A percentile compares a stretch with the other conserved stretches of the same genome.
These are phyloP conservation scores for Elgaria multicarinata DNA, from an alignment of 2,113 vertebrate species.

Conservation along the genomic window DNA sequence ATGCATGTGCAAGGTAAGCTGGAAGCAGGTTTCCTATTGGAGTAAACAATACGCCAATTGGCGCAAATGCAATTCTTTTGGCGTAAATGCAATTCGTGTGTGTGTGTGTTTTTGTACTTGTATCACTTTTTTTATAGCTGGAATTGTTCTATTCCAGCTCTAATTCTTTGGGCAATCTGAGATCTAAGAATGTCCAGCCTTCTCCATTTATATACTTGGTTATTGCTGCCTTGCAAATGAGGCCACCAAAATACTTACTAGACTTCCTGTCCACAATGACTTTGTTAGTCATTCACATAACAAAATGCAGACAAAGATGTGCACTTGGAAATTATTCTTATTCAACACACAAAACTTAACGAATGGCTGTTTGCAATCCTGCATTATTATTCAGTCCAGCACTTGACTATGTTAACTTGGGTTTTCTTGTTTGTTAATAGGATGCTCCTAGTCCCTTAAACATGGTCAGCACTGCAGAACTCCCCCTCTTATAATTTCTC, in stretches of 20 bases:
- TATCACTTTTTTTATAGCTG: not conserved
- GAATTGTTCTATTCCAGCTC: not conserved
- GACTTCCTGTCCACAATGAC: not conserved
- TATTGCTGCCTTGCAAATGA: not conserved
- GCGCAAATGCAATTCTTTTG: no score
- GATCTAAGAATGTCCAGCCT: not conserved
- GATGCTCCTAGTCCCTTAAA: not conserved
- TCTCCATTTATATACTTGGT: not conserved
- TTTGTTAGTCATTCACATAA: not conserved
- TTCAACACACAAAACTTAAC: not conserved
- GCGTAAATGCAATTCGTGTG: no score
- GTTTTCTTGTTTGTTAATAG: not conserved
- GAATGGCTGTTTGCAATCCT: not conserved
- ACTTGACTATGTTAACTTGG: not conserved
- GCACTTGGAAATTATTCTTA: not conserved
- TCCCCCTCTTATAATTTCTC: not conserved
- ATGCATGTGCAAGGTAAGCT: not conserved
- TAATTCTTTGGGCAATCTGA: not conserved
- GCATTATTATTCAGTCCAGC: not conserved
- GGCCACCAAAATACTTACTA: not conserved
- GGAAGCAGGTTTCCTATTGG: not conserved
- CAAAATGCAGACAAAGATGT: not conserved
- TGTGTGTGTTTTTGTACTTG: not conserved
- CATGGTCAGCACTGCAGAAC: not conserved
- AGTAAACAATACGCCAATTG: no score